phyloP scores from a whole-genome alignment of 2,888 invertebrate species.

The Epinotia demarniana region DNA sequence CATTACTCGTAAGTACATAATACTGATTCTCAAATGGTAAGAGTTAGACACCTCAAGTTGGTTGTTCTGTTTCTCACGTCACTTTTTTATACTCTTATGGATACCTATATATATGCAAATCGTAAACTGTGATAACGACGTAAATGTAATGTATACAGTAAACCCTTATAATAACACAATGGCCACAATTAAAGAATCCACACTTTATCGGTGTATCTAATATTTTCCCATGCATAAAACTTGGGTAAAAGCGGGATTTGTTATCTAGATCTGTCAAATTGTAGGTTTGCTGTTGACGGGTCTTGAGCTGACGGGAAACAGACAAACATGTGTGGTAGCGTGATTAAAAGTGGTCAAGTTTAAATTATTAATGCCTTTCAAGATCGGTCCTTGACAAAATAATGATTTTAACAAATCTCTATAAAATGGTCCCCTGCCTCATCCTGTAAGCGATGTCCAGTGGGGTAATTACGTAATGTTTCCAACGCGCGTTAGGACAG shows the following conservation, averaged over 20 bases:
- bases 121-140: slow-evolving; percentile 1
- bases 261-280: slow-evolving; percentile 44
- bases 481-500: no score
- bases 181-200: slow-evolving; percentile 23
- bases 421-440: no score
- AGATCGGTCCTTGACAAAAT: background rate
- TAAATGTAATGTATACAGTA: slow-evolving; percentile 1
- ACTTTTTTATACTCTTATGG: background rate
- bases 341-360: background rate
- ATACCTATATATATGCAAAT: slow-evolving; percentile 13
- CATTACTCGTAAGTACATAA: background rate
- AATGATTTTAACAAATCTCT: no score
- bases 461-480: no score
- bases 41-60: background rate
- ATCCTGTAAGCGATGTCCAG: no score
- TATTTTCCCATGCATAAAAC: slow-evolving; percentile 35
- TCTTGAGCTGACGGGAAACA: slow-evolving; percentile 4
- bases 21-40: background rate
- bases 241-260: slow-evolving; percentile 11
- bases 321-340: background rate
- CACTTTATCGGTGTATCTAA: slow-evolving; percentile 30
- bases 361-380: background rate
- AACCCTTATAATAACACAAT: slow-evolving; percentile 18
- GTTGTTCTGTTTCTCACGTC: background rate
- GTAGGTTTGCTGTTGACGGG: slow-evolving; percentile 26